Evolutionary conservation across 2,113 vertebrate species (phyloP).

Genomic region (Chaetodon auriga): DNA sequence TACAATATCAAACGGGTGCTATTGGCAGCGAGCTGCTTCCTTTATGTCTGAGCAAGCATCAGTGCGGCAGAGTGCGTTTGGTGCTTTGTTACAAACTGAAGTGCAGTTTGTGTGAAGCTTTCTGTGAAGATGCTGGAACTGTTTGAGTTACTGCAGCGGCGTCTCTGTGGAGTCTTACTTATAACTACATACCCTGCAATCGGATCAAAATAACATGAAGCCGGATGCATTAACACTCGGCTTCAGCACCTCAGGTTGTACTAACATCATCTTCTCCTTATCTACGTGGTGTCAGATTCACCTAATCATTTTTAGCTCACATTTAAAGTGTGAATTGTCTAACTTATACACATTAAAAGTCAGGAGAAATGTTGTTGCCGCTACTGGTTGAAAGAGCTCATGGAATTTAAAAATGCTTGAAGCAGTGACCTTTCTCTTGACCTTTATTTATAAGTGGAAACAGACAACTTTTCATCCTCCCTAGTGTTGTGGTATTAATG

Average conservation of each 20-base stretch:
- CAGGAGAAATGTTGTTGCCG: neutral
- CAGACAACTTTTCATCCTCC: too few species aligned
- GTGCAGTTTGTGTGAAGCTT: constrained; percentile 25
- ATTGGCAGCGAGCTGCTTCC: constrained; percentile 44
- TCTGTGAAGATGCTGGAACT: constrained; percentile 19
- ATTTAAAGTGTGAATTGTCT: neutral
- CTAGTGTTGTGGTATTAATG: too few species aligned
- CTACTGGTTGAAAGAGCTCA: neutral
- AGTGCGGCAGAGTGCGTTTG: constrained; percentile 35
- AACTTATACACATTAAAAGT: neutral
- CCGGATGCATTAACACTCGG: neutral
- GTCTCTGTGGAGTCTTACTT: neutral
- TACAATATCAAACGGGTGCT: constrained; percentile 58
- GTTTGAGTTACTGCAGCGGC: constrained; percentile 11
- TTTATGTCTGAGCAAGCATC: constrained; percentile 43
- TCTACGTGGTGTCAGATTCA: neutral
- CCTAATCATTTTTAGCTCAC: neutral
- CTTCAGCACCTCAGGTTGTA: neutral
- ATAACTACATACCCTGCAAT: neutral
- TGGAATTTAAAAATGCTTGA: neutral
- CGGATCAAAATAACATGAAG: constrained; percentile 13
- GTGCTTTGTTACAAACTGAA: constrained; percentile 40
- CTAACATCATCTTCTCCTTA: neutral
- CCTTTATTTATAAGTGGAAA: neutral
- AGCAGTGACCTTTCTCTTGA: constrained; percentile 1